A percentile compares a stretch with the other conserved stretches of the same genome.
phyloP scores from a whole-genome alignment of 2,888 invertebrate species.

The Lochmaea crataegi region DNA sequence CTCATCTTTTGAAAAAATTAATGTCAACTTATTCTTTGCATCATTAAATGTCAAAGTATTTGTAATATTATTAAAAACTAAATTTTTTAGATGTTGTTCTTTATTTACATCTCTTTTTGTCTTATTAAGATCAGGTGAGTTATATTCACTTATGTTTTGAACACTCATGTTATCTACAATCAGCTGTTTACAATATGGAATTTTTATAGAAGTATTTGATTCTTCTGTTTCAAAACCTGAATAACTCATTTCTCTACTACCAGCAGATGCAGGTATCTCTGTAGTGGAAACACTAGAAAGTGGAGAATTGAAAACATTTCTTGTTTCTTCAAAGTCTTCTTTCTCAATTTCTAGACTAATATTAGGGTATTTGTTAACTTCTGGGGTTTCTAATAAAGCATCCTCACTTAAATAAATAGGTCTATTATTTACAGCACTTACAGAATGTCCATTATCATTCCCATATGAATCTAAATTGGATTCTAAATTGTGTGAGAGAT shows the following conservation, averaged over 20 bases:
- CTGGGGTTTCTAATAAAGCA: constrained; percentile 60
- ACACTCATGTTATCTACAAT: constrained; percentile 21
- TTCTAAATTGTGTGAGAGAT: constrained; percentile 61
- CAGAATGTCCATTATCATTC: constrained; percentile 40
- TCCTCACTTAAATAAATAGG: constrained; percentile 60
- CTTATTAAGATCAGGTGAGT: constrained; percentile 15
- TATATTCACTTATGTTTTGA: constrained; percentile 3
- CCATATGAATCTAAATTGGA: constrained; percentile 55
- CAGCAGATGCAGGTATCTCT: constrained; percentile 22
- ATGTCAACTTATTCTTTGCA: constrained; percentile 43
- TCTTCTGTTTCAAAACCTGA: constrained; percentile 37
- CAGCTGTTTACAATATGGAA: constrained; percentile 32
- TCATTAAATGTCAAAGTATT: constrained; percentile 38
- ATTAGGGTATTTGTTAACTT: constrained; percentile 37
- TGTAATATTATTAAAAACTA: constrained; percentile 38
- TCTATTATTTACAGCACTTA: constrained; percentile 38
- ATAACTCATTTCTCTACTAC: constrained; percentile 37
- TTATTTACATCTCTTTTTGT: constrained; percentile 17
- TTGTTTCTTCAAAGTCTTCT: constrained; percentile 47
- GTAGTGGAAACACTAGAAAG: constrained; percentile 41
- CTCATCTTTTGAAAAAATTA: constrained; percentile 49
- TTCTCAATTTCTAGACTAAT: constrained; percentile 39
- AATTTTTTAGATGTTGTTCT: constrained; percentile 31
- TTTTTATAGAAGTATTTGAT: constrained; percentile 28
- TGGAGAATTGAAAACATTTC: constrained; percentile 46